These are phyloP conservation scores for Eurosta solidaginis DNA, from an alignment of 1,140 invertebrate genomes.

Conservation along the genomic window DNA sequence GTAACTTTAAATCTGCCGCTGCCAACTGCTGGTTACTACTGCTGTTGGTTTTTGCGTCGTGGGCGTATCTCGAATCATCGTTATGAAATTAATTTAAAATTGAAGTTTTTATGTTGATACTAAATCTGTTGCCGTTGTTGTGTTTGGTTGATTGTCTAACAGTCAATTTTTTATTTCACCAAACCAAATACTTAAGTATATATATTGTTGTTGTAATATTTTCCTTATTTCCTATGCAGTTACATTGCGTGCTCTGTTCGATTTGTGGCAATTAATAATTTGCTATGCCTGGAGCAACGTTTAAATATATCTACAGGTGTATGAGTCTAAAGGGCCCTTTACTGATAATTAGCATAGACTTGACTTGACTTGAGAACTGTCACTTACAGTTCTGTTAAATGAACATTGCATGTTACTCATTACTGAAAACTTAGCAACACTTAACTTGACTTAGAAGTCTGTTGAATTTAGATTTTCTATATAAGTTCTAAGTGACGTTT, in stretches of 20 bases:
- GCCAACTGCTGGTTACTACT: not conserved
- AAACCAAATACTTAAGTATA: not conserved
- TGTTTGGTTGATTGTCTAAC: not conserved
- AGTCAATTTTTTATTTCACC: not conserved
- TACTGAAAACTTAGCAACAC: too few species aligned
- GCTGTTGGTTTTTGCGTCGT: not conserved
- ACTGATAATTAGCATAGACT: too few species aligned
- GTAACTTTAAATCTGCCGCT: not conserved
- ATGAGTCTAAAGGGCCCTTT: too few species aligned
- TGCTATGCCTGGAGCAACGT: not conserved
- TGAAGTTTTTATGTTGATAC: constrained; percentile 21
- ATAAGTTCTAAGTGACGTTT: too few species aligned
- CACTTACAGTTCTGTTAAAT: too few species aligned
- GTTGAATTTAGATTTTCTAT: too few species aligned
- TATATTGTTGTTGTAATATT: not conserved
- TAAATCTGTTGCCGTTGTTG: not conserved
- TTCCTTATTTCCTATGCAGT: not conserved
- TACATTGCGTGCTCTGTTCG: not conserved
- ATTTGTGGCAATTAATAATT: not conserved
- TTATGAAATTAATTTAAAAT: constrained; percentile 33
- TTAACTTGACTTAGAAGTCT: too few species aligned
- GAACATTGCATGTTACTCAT: too few species aligned
- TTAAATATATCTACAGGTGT: not conserved
- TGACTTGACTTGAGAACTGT: too few species aligned
- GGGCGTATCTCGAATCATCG: constrained; percentile 31